Conservation (phyloP, 2,797 vertebrate genomes). For the Triplophysa yarkandensis region DNA sequence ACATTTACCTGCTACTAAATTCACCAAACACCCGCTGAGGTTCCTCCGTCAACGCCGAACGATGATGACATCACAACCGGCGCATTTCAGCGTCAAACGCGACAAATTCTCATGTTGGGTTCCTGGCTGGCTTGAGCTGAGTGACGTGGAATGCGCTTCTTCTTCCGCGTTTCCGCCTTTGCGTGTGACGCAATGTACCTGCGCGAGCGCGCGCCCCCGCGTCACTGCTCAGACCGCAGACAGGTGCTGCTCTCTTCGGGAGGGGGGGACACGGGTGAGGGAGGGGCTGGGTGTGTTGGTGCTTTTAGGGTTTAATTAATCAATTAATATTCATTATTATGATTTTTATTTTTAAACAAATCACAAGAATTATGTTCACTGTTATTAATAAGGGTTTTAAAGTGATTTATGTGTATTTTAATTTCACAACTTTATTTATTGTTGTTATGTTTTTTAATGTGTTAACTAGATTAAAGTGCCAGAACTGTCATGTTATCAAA, state of each 20-base stretch:
- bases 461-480: too few relatives aligned
- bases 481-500: too few relatives aligned
- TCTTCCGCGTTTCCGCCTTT: slow-evolving; percentile 75
- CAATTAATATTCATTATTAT: too few relatives aligned
- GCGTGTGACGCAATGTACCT: slow-evolving; percentile 47
- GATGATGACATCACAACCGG: slow-evolving; percentile 6
- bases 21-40: neutral
- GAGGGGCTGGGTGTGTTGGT: neutral
- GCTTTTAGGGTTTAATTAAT: neutral
- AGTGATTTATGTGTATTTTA: too few relatives aligned
- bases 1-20: slow-evolving; percentile 44
- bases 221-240: slow-evolving; percentile 57
- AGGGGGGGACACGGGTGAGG: neutral
- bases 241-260: slow-evolving; percentile 32
- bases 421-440: too few relatives aligned
- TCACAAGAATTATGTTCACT: too few relatives aligned
- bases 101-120: slow-evolving; percentile 20
- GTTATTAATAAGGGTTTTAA: too few relatives aligned
- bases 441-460: too few relatives aligned
- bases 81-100: slow-evolving; percentile 19
- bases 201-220: slow-evolving; percentile 33
- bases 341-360: too few relatives aligned
- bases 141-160: slow-evolving; percentile 76
- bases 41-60: slow-evolving; percentile 5
- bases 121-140: slow-evolving; percentile 44